These are phyloP conservation scores for Pterostichus madidus DNA, from an alignment of 2,888 invertebrate genomes.

Conservation along the genomic window DNA sequence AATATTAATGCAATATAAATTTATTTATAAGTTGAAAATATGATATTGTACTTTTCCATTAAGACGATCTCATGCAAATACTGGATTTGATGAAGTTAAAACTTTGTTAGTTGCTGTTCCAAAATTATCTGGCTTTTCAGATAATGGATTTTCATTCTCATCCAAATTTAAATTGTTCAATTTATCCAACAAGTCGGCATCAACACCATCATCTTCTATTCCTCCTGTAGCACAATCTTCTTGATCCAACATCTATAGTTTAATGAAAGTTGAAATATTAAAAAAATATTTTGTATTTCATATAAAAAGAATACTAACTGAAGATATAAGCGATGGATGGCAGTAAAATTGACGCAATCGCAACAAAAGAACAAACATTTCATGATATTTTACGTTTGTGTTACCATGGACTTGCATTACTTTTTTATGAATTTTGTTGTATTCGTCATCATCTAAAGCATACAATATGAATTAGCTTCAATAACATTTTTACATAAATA, in stretches of 20 bases:
- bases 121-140: constrained; percentile 77
- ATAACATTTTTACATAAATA: background rate
- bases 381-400: constrained; percentile 78
- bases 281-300: no score
- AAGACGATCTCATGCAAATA: constrained; percentile 81
- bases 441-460: constrained; percentile 76
- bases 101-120: constrained; percentile 82
- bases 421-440: constrained; percentile 82
- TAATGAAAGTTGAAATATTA: constrained; percentile 1
- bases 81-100: constrained; percentile 84
- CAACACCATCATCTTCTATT: constrained; percentile 76
- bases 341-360: constrained; percentile 93
- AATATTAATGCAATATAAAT: constrained; percentile 62
- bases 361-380: constrained; percentile 89
- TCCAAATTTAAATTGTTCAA: constrained; percentile 82
- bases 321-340: constrained; percentile 90
- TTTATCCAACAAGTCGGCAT: constrained; percentile 82
- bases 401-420: constrained; percentile 81
- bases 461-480: background rate
- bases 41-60: constrained; percentile 82
- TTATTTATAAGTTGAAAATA: constrained; percentile 39
- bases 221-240: constrained; percentile 74
- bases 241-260: constrained; percentile 78
- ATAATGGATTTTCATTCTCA: constrained; percentile 69
- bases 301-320: constrained; percentile 76